Conservation (phyloP, 2,113 vertebrate genomes). For the Hippocampus barbouri region DNA sequence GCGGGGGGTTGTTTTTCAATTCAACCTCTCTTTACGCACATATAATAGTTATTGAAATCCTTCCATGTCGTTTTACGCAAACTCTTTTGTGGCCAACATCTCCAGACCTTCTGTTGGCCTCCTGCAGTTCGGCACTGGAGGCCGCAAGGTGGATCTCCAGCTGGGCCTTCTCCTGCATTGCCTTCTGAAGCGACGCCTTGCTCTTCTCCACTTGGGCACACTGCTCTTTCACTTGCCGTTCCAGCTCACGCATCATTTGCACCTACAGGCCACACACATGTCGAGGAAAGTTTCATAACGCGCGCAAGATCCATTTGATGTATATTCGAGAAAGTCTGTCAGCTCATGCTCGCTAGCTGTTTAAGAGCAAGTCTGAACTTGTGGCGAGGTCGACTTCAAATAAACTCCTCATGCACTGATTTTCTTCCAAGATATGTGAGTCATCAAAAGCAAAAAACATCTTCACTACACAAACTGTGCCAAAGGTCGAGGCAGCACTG, state of each 20-base stretch:
- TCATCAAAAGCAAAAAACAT: conserved; percentile 16
- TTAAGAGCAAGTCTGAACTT: background rate
- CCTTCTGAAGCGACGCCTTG: conserved; percentile 76
- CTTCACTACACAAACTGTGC: conserved; percentile 8
- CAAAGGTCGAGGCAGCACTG: conserved; percentile 12
- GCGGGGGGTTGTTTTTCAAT: no score
- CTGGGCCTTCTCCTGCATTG: conserved; percentile 83
- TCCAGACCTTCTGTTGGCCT: conserved; percentile 78
- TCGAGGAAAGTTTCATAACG: conserved; percentile 18
- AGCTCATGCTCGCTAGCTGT: background rate
- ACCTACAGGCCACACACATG: conserved; percentile 68
- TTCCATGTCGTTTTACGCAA: no score
- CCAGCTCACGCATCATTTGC: conserved; percentile 78
- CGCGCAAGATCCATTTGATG: conserved; percentile 26
- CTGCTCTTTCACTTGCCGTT: conserved; percentile 84
- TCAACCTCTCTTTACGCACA: no score
- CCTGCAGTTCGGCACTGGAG: conserved; percentile 77
- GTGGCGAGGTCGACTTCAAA: conserved; percentile 2
- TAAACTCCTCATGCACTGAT: conserved; percentile 8
- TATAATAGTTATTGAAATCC: no score
- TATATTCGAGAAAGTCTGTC: background rate
- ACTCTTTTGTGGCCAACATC: background rate
- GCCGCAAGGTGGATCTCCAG: conserved; percentile 78
- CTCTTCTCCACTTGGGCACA: conserved; percentile 83
- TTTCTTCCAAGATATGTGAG: conserved; percentile 8